Evolutionary conservation across 1,140 invertebrate species (phyloP), one percentile per base, ranked within the genome.

Genomic region (Dufourea novaeangliae): DNA sequence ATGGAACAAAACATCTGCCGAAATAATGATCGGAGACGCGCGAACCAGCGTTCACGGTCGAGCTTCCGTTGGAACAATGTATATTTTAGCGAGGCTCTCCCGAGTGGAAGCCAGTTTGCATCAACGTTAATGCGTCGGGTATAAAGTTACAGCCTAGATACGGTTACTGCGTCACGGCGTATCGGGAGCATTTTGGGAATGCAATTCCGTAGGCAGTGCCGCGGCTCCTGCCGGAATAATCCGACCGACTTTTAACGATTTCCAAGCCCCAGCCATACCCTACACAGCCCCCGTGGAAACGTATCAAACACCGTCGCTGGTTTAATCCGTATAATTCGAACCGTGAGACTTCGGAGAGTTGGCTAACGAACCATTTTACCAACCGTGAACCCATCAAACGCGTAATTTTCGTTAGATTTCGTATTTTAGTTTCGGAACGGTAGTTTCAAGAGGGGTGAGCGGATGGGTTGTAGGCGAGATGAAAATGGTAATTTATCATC

Each of bases 51-150:
- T n/a, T n/a, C n/a, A n/a, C n/a, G n/a, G 50, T 0, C n/a, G 44
- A 5, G 52, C 17, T 20, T 56, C 62, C 34, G 20, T 56, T 64
- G 69, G 46, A 61, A 78, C 46, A 32, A 41, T 39, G 62, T 57
- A 17, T 34, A 68, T 67, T 63, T 73, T 57, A 68, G 61, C 29
- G n/a, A 34, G 50, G 61, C 34, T 41, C 11, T 20, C 14, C 27
- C 1, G 27, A 0, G 14, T 14, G 2, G 17, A 4, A 20, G 20
- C 37, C 44, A 39, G 17, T 54, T n/a, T 46, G 34, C 29, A 57
- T 59, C 22, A 14, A 46, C 54, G 52, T 75, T 75, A 75, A 68
- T 46, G 29, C 22, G 10, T 11, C 0, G 6, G 25, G 39, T 25
- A 29, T 57, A 54, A 39, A 39, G 59, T 73, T 46, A 57, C 52